These are phyloP conservation scores for Apotomis turbidana DNA, from an alignment of 2,888 invertebrate species.

Conservation along the genomic window DNA sequence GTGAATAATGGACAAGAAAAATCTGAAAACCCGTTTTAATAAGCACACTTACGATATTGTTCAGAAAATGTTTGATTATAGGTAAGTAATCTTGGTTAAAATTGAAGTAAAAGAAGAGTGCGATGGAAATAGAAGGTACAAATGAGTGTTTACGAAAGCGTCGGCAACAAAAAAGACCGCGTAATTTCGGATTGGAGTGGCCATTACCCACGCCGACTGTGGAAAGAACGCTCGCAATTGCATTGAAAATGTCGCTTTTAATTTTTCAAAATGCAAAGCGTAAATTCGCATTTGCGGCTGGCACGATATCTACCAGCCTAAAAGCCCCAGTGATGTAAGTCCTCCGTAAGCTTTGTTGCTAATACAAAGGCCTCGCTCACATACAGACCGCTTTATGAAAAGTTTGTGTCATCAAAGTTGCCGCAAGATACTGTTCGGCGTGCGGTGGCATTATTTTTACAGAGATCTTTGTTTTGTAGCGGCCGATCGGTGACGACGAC, in stretches of 20 bases:
- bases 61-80: conserved; percentile 17
- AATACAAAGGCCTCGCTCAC: conserved; percentile 74
- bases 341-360: conserved; percentile 70
- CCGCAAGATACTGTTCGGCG: conserved; percentile 26
- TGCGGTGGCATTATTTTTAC: conserved; percentile 23
- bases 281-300: conserved; percentile 77
- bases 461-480: conserved; percentile 8
- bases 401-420: conserved; percentile 58
- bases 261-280: conserved; percentile 80
- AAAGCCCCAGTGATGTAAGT: conserved; percentile 73
- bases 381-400: conserved; percentile 68
- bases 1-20: conserved; percentile 6
- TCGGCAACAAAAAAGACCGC: conserved; percentile 59
- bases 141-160: conserved; percentile 74
- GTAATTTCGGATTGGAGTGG: conserved; percentile 78
- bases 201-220: conserved; percentile 77
- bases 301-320: conserved; percentile 76
- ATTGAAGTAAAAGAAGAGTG: conserved; percentile 53
- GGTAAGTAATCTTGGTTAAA: conserved; percentile 24
- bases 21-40: conserved; percentile 4
- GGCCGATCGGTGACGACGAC: conserved; percentile 1
- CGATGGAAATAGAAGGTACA: conserved; percentile 60
- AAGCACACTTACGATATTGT: conserved; percentile 1
- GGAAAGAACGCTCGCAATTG: conserved; percentile 76
- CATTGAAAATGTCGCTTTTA: conserved; percentile 81